These are phyloP conservation scores for Struthidea cinerea DNA, from an alignment of 2,113 vertebrate species.

Conservation along the genomic window DNA sequence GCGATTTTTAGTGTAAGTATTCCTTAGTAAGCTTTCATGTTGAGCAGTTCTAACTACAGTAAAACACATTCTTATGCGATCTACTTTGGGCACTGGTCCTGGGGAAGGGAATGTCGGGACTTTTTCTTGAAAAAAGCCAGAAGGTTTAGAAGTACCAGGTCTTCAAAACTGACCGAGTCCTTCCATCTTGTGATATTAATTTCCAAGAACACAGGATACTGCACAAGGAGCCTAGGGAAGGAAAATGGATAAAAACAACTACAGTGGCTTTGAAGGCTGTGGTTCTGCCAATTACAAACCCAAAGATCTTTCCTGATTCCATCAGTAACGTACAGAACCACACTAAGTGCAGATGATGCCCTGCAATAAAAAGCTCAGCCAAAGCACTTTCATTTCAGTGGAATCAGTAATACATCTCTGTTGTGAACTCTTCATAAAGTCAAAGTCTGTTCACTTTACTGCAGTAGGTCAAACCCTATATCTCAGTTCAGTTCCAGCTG, in stretches of 20 bases:
- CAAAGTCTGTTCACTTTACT: constrained; percentile 18
- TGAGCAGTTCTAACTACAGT: constrained; percentile 13
- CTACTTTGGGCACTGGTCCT: not conserved
- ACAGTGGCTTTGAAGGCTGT: not conserved
- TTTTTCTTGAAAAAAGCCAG: not conserved
- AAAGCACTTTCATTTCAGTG: not conserved
- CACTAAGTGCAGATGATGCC: not conserved
- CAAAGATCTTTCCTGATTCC: not conserved
- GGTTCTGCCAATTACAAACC: not conserved
- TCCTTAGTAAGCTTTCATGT: constrained; percentile 72
- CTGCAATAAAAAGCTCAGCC: not conserved
- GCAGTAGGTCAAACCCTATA: constrained; percentile 5
- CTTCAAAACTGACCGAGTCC: not conserved
- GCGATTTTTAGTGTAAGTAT: constrained; percentile 63
- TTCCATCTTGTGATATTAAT: not conserved
- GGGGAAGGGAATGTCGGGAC: not conserved
- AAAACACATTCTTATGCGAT: not conserved
- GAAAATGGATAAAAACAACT: not conserved
- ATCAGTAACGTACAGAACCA: not conserved
- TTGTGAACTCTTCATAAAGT: constrained; percentile 10
- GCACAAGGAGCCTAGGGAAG: not conserved
- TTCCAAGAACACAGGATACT: not conserved
- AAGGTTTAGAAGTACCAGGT: not conserved
- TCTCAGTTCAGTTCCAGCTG: not conserved
- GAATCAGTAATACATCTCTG: constrained; percentile 5